Evolutionary conservation across 2,888 invertebrate species (phyloP).

Genomic region (Lapara coniferarum): DNA sequence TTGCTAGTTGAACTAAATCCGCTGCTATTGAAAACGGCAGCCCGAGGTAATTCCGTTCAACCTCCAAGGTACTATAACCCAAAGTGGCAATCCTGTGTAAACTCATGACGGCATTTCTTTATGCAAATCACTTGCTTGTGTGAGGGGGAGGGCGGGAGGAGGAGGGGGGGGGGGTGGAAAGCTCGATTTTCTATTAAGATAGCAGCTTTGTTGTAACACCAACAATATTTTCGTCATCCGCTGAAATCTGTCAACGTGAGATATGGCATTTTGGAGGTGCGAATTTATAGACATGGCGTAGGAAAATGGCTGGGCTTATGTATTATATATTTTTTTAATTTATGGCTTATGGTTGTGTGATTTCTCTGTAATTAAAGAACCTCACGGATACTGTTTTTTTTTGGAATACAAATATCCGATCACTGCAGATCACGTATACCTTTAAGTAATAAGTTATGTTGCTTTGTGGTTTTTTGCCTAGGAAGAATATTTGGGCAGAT

Average conservation of each 20-base stretch:
- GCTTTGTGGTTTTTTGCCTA: no score
- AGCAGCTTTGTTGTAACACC: conserved; percentile 60
- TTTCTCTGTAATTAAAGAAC: no score
- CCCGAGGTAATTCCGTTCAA: conserved; percentile 2
- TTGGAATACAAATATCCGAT: no score
- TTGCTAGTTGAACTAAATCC: no score
- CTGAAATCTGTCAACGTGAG: conserved; percentile 69
- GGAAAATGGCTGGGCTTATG: not conserved
- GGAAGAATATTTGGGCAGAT: no score
- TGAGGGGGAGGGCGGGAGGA: not conserved
- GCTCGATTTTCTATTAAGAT: conserved; percentile 80
- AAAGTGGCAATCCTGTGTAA: conserved; percentile 14
- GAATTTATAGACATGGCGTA: conserved; percentile 4
- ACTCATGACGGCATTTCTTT: conserved; percentile 19
- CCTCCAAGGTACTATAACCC: not conserved
- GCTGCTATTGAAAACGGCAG: not conserved
- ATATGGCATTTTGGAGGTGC: conserved; percentile 47
- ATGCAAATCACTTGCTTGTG: conserved; percentile 4
- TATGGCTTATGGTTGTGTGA: no score
- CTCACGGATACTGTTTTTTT: no score
- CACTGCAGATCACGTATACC: no score
- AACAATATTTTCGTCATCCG: conserved; percentile 71
- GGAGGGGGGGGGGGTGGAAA: not conserved
- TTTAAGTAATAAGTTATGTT: no score
- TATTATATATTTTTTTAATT: not conserved